Evolutionary conservation across 2,797 vertebrate genomes (phyloP).

Genomic region (Thalassophryne amazonica): DNA sequence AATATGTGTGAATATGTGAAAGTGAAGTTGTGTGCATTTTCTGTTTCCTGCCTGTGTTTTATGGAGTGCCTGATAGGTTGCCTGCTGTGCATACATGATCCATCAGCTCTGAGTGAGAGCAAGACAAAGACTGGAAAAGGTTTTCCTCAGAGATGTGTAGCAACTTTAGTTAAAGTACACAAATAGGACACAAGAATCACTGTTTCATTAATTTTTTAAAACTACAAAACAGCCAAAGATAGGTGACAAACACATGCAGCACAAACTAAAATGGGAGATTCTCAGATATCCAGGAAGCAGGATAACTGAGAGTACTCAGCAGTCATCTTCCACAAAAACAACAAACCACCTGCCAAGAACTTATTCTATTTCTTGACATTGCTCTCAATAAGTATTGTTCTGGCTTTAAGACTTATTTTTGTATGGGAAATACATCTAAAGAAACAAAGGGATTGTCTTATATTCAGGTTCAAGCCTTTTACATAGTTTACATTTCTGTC

Average conservation of each 20-base stretch:
- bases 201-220: constrained; percentile 26
- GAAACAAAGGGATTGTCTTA: no score
- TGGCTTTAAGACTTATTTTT: no score
- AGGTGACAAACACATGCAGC: constrained; percentile 5
- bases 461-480: no score
- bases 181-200: constrained; percentile 12
- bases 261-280: no score
- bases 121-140: constrained; percentile 28
- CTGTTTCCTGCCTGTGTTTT: constrained; percentile 51
- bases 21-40: constrained; percentile 21
- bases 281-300: no score
- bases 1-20: constrained; percentile 17
- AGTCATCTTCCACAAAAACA: no score
- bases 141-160: constrained; percentile 38
- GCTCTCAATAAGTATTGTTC: no score
- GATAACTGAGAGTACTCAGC: no score
- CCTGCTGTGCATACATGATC: constrained; percentile 42
- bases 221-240: constrained; percentile 27
- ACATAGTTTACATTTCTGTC: no score
- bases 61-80: constrained; percentile 48
- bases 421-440: no score
- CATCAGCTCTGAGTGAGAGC: constrained; percentile 42
- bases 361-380: no score
- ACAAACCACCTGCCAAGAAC: no score
- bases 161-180: constrained; percentile 41